phyloP scores from a whole-genome alignment of 2,888 invertebrate species.

The Lasioglossum leucozonium region DNA sequence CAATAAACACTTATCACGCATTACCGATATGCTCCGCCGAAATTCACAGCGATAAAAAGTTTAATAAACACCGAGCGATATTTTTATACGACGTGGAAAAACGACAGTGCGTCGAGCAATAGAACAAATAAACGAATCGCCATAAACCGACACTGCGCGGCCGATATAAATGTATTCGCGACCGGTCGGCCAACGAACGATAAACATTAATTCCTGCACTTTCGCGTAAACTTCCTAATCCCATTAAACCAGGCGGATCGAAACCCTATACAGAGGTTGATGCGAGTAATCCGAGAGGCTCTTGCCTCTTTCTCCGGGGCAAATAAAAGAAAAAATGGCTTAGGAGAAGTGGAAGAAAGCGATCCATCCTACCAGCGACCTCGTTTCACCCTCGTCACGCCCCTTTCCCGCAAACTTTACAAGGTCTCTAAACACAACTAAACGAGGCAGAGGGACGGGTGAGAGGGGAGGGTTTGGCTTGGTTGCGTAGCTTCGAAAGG shows the following conservation, averaged over 20 bases:
- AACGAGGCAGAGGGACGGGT: background rate
- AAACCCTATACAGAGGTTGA: slow-evolving; percentile 4
- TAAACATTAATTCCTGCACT: slow-evolving; percentile 2
- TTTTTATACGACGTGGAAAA: background rate
- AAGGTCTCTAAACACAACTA: slow-evolving; percentile 9
- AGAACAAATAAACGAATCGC: background rate
- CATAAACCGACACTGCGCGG: background rate
- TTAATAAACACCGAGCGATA: background rate
- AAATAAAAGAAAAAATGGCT: background rate
- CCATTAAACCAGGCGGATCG: slow-evolving; percentile 1
- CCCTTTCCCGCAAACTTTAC: slow-evolving; percentile 8
- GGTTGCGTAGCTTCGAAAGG: background rate
- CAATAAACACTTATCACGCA: background rate
- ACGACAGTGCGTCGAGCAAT: background rate
- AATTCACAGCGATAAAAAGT: background rate
- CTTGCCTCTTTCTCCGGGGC: background rate
- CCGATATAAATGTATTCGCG: background rate
- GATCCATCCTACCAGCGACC: slow-evolving; percentile 1
- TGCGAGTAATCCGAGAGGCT: slow-evolving; percentile 4
- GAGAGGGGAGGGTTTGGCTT: background rate
- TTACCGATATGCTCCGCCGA: background rate
- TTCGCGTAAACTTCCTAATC: slow-evolving; percentile 4
- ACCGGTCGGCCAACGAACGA: background rate
- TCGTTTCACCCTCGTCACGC: slow-evolving; percentile 3
- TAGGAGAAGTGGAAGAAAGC: background rate